Base-by-base conservation (phyloP, 2,797 vertebrate species). In the Molothrus aeneus region DNA sequence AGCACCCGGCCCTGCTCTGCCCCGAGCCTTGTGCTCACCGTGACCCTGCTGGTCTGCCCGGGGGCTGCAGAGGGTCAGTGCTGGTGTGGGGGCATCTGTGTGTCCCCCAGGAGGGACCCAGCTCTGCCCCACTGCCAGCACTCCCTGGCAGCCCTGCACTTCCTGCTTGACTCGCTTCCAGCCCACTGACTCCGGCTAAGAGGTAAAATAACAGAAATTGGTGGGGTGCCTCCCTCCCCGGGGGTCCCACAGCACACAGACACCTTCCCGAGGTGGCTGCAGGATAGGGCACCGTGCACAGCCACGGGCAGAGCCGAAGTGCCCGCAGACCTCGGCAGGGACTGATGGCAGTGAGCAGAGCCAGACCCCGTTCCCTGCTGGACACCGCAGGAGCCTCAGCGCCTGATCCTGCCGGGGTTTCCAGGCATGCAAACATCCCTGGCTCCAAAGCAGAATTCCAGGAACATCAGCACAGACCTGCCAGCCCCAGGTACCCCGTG, bases 371-470 rank as follows among this genome's bases (percentile, higher is more conserved):
- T 38, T 72, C 26, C 59, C 78, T 1, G 0, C 48, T 16, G 65
- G n/a, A 47, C 17, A 6, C 1, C 1, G 0, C 48, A 11, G 65
- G n/a, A 47, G 6, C 51, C 88, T 12, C 59, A 7, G 1, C 1
- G 5, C 57, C 34, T 0, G 3, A 12, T 9, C 56, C 84, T 31
- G 48, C 80, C 34, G 70, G 71, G 6, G 3, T 79, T 69, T 51
- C 75, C 87, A 47, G 0, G 1, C 16, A 0, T 36, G 50, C 68
- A 43, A 48, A 79, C 7, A 5, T 6, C 32, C 5, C 0, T 0
- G 36, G 66, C 32, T 69, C 9, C 9, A 21, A 11, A 36, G 28
- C 50, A 69, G 42, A 65, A 89, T 78, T 16, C 57, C 15, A 10
- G n/a, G 40, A 81, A 45, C 0, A 0, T 18, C 1, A 0, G 45